Evolutionary conservation across 1,140 invertebrate species (phyloP).

Genomic region (Procambarus clarkii): DNA sequence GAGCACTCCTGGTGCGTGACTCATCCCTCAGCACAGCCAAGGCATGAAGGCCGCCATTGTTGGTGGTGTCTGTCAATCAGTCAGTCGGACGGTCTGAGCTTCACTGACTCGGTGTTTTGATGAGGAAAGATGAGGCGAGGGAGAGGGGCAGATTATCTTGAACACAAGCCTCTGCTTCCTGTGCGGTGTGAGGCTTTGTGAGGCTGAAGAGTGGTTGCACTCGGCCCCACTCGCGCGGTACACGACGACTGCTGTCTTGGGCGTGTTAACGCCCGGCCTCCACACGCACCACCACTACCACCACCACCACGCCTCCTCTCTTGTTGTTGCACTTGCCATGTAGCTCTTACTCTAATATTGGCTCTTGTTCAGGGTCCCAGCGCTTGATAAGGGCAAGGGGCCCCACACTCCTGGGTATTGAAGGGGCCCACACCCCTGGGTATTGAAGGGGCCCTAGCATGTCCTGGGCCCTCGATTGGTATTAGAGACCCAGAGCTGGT

Average conservation of each 20-base stretch:
- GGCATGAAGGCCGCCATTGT: conserved; percentile 46
- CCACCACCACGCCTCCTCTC: too few relatives aligned
- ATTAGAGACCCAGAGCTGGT: too few relatives aligned
- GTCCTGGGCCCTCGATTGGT: too few relatives aligned
- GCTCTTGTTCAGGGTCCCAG: background rate
- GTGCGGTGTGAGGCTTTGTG: background rate
- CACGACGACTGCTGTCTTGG: too few relatives aligned
- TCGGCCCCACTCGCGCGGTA: background rate
- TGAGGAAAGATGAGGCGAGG: conserved; percentile 38
- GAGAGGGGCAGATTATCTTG: background rate
- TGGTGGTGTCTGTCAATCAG: conserved; percentile 33
- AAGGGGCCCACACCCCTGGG: too few relatives aligned
- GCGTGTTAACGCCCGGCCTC: too few relatives aligned
- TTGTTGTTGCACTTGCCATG: too few relatives aligned
- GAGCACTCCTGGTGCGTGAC: background rate
- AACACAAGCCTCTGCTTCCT: background rate
- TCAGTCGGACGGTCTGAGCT: conserved; percentile 36
- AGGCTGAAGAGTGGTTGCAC: background rate
- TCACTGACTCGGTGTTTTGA: conserved; percentile 33
- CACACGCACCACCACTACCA: too few relatives aligned
- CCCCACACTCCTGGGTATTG: too few relatives aligned
- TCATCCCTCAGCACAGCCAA: background rate
- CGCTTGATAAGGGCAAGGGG: background rate
- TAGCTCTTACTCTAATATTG: background rate
- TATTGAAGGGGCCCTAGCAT: too few relatives aligned